phyloP scores from a whole-genome alignment of 2,797 vertebrate genomes.

The Muscicapa striata region DNA sequence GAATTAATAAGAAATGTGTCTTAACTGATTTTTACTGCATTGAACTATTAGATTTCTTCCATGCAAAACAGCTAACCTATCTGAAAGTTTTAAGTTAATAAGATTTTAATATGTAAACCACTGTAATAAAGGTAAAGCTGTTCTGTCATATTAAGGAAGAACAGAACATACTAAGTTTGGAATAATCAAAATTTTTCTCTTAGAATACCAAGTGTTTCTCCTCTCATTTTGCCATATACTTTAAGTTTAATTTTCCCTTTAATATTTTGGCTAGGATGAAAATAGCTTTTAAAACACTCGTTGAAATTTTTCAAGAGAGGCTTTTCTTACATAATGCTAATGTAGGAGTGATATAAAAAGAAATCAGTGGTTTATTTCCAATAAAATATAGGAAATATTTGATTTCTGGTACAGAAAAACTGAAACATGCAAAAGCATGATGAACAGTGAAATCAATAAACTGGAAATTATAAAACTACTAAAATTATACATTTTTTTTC shows the following conservation, averaged over 20 bases:
- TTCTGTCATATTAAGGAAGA: slow-evolving; percentile 3
- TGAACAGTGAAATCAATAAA: not conserved
- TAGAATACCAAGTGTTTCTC: not conserved
- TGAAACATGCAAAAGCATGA: not conserved
- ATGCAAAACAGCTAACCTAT: not conserved
- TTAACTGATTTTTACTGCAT: slow-evolving; percentile 47
- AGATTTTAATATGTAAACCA: not conserved
- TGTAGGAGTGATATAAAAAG: not conserved
- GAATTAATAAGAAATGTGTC: slow-evolving; percentile 41
- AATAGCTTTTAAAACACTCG: not conserved
- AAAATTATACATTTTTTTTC: not conserved
- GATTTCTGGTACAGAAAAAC: not conserved
- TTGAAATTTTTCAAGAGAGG: not conserved
- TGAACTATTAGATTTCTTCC: slow-evolving; percentile 39
- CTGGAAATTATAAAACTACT: not conserved
- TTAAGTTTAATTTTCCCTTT: not conserved
- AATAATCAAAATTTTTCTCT: slow-evolving; percentile 22
- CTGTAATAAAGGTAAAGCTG: slow-evolving; percentile 25
- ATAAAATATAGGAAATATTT: not conserved
- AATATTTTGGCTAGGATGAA: not conserved
- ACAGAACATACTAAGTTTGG: slow-evolving; percentile 1
- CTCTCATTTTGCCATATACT: not conserved
- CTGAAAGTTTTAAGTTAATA: slow-evolving; percentile 19
- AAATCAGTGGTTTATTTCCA: not conserved
- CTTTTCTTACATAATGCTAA: not conserved